Conservation (phyloP, 2,888 invertebrate species). For the Athalia rosae region DNA sequence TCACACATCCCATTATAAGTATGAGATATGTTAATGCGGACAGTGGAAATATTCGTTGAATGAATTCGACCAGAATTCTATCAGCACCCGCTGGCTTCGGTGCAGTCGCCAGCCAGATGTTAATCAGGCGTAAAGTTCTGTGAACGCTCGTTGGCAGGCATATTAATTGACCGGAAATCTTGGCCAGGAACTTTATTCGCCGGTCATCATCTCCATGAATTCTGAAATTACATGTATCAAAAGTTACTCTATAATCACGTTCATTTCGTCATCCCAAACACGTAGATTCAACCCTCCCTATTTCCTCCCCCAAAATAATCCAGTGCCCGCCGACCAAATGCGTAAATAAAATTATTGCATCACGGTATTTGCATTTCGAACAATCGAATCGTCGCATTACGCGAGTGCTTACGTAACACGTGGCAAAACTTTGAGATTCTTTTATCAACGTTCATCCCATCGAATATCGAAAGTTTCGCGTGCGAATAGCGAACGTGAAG, state of each 20-base stretch:
- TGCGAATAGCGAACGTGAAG: neutral
- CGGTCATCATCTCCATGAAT: slow-evolving; percentile 97
- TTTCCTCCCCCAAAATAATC: no score
- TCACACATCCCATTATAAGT: neutral
- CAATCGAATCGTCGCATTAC: neutral
- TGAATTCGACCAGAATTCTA: slow-evolving; percentile 20
- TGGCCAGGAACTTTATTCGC: slow-evolving; percentile 78
- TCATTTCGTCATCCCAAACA: slow-evolving; percentile 14
- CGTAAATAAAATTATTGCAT: no score
- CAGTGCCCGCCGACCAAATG: no score
- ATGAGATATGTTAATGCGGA: neutral
- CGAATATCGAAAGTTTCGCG: no score
- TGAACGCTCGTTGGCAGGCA: slow-evolving; percentile 42
- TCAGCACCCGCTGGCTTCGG: neutral
- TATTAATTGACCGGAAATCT: slow-evolving; percentile 38
- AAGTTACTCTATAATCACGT: slow-evolving; percentile 9
- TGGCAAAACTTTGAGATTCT: neutral
- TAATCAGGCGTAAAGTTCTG: slow-evolving; percentile 42
- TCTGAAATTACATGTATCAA: slow-evolving; percentile 76
- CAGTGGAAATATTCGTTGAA: slow-evolving; percentile 14
- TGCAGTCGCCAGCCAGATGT: slow-evolving; percentile 22
- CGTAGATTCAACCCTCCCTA: neutral
- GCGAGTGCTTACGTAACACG: slow-evolving; percentile 2
- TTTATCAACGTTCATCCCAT: no score
- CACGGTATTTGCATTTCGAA: neutral